These are phyloP conservation scores for Pseudoips prasinana DNA, from an alignment of 2,888 invertebrate species.

Conservation along the genomic window DNA sequence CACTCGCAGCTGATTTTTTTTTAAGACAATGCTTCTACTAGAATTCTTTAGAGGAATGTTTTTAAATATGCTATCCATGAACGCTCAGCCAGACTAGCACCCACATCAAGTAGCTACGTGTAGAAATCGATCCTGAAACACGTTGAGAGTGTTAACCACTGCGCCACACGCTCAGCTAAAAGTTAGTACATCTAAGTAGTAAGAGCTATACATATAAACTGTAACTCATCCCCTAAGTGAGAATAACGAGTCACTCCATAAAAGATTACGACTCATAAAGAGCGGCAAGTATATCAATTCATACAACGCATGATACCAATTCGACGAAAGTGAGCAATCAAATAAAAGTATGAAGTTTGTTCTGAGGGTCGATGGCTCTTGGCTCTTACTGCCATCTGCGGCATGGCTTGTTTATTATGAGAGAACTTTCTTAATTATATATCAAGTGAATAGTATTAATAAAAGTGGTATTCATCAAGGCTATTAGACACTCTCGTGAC, in stretches of 20 bases:
- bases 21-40: no score
- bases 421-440: constrained; percentile 42
- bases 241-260: neutral
- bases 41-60: no score
- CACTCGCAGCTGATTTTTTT: no score
- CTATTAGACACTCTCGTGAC: no score
- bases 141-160: no score
- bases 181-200: neutral
- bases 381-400: constrained; percentile 54
- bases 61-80: no score
- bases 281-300: neutral
- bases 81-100: no score
- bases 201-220: neutral
- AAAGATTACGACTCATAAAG: neutral
- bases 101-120: no score
- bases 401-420: constrained; percentile 53
- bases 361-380: constrained; percentile 43
- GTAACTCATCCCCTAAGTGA: constrained; percentile 1
- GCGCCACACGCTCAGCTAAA: no score
- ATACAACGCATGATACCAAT: constrained; percentile 7
- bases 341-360: constrained; percentile 40
- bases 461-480: no score
- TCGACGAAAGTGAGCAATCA: constrained; percentile 10
- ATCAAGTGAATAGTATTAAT: neutral
- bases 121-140: no score